Evolutionary conservation across 2,888 invertebrate genomes (phyloP).

Genomic region (Lordiphosa fenestrarum): DNA sequence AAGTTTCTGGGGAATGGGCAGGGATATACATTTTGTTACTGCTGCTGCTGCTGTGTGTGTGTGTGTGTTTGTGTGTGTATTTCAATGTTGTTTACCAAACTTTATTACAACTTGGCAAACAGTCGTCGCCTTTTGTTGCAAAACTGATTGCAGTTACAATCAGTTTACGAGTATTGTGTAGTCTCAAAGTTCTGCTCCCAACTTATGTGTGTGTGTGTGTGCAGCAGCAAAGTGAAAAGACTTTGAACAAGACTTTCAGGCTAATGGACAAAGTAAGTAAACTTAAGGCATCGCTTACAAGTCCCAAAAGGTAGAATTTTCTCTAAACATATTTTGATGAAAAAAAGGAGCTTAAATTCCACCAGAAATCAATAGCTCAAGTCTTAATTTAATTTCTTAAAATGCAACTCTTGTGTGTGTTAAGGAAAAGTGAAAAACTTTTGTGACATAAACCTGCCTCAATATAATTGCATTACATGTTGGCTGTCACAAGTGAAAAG

Average conservation of each 20-base stretch:
- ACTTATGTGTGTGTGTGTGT: slow-evolving; percentile 9
- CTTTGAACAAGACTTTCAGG: slow-evolving; percentile 7
- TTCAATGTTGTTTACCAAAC: slow-evolving; percentile 64
- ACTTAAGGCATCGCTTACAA: not conserved
- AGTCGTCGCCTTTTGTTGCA: slow-evolving; percentile 65
- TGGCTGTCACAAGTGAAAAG: slow-evolving; percentile 45
- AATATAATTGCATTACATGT: slow-evolving; percentile 71
- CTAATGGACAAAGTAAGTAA: slow-evolving; percentile 7
- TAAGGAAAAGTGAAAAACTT: slow-evolving; percentile 37
- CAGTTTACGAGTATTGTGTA: slow-evolving; percentile 50
- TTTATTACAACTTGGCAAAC: slow-evolving; percentile 74
- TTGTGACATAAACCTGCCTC: slow-evolving; percentile 61
- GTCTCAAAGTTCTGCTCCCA: slow-evolving; percentile 22
- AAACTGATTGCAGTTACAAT: slow-evolving; percentile 64
- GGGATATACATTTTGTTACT: slow-evolving; percentile 23
- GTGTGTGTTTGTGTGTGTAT: slow-evolving; percentile 14
- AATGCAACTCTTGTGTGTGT: slow-evolving; percentile 30
- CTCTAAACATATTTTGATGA: no score
- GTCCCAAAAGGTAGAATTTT: no score
- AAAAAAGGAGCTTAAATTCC: no score
- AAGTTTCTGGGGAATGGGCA: slow-evolving; percentile 36
- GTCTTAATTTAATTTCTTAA: slow-evolving; percentile 43
- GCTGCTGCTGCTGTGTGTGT: slow-evolving; percentile 10
- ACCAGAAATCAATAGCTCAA: no score
- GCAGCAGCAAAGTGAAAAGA: slow-evolving; percentile 18